Conservation (phyloP, 1,140 invertebrate genomes). For the Aphidius ervi region DNA sequence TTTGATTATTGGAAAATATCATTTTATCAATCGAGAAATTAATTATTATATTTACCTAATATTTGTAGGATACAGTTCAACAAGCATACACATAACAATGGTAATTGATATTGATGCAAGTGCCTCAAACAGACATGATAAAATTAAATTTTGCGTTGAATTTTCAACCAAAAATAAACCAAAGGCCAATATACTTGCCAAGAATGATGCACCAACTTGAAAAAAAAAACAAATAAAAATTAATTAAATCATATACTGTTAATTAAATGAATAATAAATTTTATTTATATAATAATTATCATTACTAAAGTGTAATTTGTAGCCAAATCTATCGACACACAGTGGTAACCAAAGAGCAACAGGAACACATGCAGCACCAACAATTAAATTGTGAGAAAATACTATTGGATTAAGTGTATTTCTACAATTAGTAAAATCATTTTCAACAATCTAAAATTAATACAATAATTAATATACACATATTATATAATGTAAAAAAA, state of each 20-base stretch:
- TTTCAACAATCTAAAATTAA: conserved; percentile 6
- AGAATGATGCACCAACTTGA: conserved; percentile 48
- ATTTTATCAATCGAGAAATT: neutral
- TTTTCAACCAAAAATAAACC: conserved; percentile 50
- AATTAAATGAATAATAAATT: neutral
- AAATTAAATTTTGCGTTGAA: conserved; percentile 46
- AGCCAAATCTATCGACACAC: conserved; percentile 43
- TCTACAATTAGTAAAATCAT: conserved; percentile 29
- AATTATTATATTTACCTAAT: conserved; percentile 37
- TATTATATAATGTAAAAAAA: neutral
- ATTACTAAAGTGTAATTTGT: conserved; percentile 41
- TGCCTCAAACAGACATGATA: conserved; percentile 47
- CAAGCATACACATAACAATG: conserved; percentile 40
- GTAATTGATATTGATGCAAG: conserved; percentile 43
- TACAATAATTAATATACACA: neutral
- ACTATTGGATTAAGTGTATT: conserved; percentile 37
- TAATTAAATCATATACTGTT: neutral
- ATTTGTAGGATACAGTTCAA: conserved; percentile 49
- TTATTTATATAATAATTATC: conserved; percentile 1
- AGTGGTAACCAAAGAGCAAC: conserved; percentile 43
- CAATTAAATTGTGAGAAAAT: conserved; percentile 41
- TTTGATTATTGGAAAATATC: conserved; percentile 2
- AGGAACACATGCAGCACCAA: conserved; percentile 45
- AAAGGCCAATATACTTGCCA: conserved; percentile 42
- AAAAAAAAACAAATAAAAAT: conserved; percentile 22